These are phyloP conservation scores for Drosophila percnosoma DNA, from an alignment of 2,888 invertebrate genomes.

Conservation along the genomic window DNA sequence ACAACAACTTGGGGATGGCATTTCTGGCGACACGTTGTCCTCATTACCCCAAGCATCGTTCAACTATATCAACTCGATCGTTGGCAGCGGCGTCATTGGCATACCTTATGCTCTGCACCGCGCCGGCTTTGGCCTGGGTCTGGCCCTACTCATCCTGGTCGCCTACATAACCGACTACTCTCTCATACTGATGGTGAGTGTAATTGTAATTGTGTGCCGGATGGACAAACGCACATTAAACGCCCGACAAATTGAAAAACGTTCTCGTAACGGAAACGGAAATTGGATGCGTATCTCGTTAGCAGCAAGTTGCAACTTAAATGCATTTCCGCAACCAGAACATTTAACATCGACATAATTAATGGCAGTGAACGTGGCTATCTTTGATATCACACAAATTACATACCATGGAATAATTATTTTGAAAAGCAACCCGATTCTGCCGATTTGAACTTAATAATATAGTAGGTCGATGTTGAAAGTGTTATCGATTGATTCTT, in stretches of 20 bases:
- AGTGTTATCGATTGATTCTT: neutral
- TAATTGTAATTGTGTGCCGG: neutral
- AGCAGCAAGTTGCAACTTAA: conserved; percentile 9
- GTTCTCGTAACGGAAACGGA: conserved; percentile 42
- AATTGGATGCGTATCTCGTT: conserved; percentile 54
- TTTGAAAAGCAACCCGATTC: too few species aligned
- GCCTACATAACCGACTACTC: conserved; percentile 93
- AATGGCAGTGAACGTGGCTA: conserved; percentile 11
- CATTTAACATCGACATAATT: conserved; percentile 55
- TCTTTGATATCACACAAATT: neutral
- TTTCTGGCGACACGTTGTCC: conserved; percentile 86
- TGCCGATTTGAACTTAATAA: accelerated
- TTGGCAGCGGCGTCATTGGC: conserved; percentile 94
- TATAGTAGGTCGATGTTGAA: neutral
- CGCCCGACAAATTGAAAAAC: conserved; percentile 44
- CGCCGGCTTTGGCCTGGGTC: conserved; percentile 92
- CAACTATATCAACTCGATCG: conserved; percentile 95
- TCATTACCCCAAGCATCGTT: conserved; percentile 92
- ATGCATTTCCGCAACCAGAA: conserved; percentile 48
- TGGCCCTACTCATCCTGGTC: conserved; percentile 89
- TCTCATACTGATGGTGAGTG: conserved; percentile 90
- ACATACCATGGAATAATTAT: neutral
- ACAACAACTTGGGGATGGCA: conserved; percentile 57
- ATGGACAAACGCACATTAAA: conserved; percentile 1
- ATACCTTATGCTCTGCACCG: conserved; percentile 93